Conservation (phyloP, 1,140 invertebrate genomes). For the Gryllus bimaculatus region DNA sequence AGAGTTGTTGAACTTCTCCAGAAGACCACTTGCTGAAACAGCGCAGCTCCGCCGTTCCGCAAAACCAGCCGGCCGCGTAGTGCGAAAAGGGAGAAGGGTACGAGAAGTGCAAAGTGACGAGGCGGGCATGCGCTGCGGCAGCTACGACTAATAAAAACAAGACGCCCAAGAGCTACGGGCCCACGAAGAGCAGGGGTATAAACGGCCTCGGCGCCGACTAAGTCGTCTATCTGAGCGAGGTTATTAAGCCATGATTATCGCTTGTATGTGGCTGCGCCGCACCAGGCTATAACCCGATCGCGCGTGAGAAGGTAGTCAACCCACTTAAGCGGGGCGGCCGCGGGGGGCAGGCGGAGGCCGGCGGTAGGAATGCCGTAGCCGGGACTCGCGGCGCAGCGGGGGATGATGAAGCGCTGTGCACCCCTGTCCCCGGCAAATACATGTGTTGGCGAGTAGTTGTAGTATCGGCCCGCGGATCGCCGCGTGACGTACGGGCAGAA, state of each 20-base stretch:
- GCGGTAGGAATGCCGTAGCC: neutral
- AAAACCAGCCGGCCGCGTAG: too few species aligned
- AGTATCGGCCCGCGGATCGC: neutral
- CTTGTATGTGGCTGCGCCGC: too few species aligned
- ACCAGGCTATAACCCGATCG: neutral
- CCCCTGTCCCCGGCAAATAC: neutral
- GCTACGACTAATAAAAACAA: neutral
- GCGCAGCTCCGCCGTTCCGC: too few species aligned
- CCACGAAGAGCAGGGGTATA: neutral
- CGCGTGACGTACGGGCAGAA: neutral
- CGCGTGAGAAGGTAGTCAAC: neutral
- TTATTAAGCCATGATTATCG: neutral
- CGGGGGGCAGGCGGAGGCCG: too few species aligned
- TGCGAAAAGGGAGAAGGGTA: too few species aligned
- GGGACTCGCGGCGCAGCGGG: neutral
- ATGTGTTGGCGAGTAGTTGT: constrained; percentile 1
- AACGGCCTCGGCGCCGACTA: neutral
- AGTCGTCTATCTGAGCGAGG: neutral
- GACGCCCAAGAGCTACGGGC: neutral
- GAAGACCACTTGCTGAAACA: too few species aligned
- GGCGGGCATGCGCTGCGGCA: neutral
- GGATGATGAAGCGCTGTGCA: neutral
- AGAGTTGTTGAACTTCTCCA: too few species aligned
- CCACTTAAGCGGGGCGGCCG: neutral
- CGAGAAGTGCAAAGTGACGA: neutral